These are phyloP conservation scores for Ctenicera cuprea DNA, from an alignment of 2,888 invertebrate genomes.

Conservation along the genomic window DNA sequence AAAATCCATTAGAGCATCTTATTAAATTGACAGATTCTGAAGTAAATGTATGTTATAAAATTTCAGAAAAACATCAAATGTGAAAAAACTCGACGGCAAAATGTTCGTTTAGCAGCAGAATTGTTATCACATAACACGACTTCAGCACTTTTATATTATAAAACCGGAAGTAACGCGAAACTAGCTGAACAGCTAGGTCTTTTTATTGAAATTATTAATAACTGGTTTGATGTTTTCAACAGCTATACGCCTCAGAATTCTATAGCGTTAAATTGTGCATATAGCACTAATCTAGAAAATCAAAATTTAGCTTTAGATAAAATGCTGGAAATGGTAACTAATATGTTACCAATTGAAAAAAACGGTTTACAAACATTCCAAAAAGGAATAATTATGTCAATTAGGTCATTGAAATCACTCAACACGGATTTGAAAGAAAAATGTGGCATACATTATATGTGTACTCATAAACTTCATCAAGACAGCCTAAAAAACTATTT, in stretches of 20 bases:
- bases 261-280: conserved; percentile 16
- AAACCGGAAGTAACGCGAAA: conserved; percentile 38
- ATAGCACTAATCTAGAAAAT: conserved; percentile 28
- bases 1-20: conserved; percentile 6
- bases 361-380: conserved; percentile 32
- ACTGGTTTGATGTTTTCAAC: conserved; percentile 57
- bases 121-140: conserved; percentile 56
- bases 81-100: conserved; percentile 52
- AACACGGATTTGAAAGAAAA: conserved; percentile 34
- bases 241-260: conserved; percentile 11
- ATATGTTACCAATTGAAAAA: conserved; percentile 29
- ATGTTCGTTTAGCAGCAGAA: conserved; percentile 54
- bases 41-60: conserved; percentile 49
- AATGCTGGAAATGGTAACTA: conserved; percentile 3
- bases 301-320: conserved; percentile 39
- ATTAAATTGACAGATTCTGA: conserved; percentile 37
- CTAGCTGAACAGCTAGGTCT: conserved; percentile 42
- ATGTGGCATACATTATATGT: not conserved
- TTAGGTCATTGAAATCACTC: conserved; percentile 28
- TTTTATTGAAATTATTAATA: conserved; percentile 55
- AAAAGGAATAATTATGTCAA: conserved; percentile 34
- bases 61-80: conserved; percentile 45
- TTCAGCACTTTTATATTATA: conserved; percentile 52
- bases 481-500: conserved; percentile 31
- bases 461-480: conserved; percentile 29